A percentile compares a stretch with the other conserved stretches of the same genome.
phyloP scores from a whole-genome alignment of 2,888 invertebrate genomes.

The Drosophila vallismaia region DNA sequence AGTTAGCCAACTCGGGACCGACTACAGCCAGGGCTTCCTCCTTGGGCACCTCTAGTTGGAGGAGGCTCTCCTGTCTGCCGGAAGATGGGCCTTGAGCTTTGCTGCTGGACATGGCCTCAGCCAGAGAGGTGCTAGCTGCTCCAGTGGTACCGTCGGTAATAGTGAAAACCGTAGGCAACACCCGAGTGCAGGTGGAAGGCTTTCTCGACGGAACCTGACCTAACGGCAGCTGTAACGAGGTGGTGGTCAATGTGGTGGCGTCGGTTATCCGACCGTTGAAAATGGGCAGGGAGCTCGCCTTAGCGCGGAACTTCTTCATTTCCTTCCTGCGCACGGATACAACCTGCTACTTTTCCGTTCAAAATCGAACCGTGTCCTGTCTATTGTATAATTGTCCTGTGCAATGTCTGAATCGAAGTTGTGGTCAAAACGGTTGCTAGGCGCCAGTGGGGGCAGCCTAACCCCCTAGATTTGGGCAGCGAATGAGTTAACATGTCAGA shows the following conservation, averaged over 20 bases:
- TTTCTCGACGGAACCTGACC: constrained; percentile 49
- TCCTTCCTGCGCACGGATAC: constrained; percentile 20
- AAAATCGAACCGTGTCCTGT: constrained; percentile 25
- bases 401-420: constrained; percentile 43
- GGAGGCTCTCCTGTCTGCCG: constrained; percentile 30
- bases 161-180: constrained; percentile 73
- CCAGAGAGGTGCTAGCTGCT: constrained; percentile 49
- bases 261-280: constrained; percentile 82
- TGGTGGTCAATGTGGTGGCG: constrained; percentile 75
- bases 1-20: constrained; percentile 80
- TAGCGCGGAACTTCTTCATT: constrained; percentile 81
- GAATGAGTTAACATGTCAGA: constrained; percentile 2
- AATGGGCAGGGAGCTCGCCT: constrained; percentile 81
- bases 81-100: constrained; percentile 28
- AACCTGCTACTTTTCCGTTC: constrained; percentile 2
- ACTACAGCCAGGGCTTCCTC: constrained; percentile 48
- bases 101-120: constrained; percentile 60
- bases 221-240: constrained; percentile 62
- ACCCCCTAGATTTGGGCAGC: neutral
- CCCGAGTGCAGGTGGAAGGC: constrained; percentile 24
- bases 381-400: constrained; percentile 27
- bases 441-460: constrained; percentile 30
- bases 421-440: constrained; percentile 70
- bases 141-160: constrained; percentile 66
- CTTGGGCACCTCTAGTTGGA: constrained; percentile 51